These are phyloP conservation scores for Amphipoea oculea DNA, from an alignment of 2,888 invertebrate species.

Conservation along the genomic window DNA sequence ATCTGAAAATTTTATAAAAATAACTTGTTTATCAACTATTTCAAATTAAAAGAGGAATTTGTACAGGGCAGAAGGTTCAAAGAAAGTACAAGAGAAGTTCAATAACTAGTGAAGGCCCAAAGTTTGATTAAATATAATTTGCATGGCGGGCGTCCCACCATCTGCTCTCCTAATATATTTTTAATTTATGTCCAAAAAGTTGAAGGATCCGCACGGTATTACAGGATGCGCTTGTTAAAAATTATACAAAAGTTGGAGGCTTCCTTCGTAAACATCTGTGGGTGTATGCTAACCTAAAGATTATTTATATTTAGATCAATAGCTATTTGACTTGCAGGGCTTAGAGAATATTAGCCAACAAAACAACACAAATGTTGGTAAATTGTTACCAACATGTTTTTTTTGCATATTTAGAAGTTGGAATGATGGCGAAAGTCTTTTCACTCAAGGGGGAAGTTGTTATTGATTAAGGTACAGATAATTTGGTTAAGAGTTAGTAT, in stretches of 20 bases:
- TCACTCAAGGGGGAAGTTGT: neutral
- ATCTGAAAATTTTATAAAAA: conserved; percentile 47
- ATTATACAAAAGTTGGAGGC: conserved; percentile 74
- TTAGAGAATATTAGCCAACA: neutral
- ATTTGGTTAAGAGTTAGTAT: neutral
- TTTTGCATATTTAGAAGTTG: neutral
- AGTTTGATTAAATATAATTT: conserved; percentile 87
- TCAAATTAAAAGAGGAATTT: conserved; percentile 34
- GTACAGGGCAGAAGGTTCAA: conserved; percentile 22
- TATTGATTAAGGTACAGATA: neutral
- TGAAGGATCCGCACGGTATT: conserved; percentile 74
- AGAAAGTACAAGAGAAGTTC: conserved; percentile 73
- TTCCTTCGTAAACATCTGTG: conserved; percentile 69
- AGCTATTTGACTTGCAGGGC: neutral
- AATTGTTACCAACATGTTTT: neutral
- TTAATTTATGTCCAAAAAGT: conserved; percentile 88
- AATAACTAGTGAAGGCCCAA: conserved; percentile 74
- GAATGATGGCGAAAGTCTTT: neutral
- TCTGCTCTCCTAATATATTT: conserved; percentile 87
- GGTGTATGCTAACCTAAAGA: conserved; percentile 25
- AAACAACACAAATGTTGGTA: neutral
- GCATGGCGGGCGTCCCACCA: conserved; percentile 81
- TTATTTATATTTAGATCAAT: conserved; percentile 33
- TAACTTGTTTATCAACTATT: conserved; percentile 41
- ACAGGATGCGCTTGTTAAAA: conserved; percentile 74